A percentile compares a stretch with the other conserved stretches of the same genome.
Conservation (phyloP, 64 coral and sea anemone species). For the Astreopora myriophthalma region DNA sequence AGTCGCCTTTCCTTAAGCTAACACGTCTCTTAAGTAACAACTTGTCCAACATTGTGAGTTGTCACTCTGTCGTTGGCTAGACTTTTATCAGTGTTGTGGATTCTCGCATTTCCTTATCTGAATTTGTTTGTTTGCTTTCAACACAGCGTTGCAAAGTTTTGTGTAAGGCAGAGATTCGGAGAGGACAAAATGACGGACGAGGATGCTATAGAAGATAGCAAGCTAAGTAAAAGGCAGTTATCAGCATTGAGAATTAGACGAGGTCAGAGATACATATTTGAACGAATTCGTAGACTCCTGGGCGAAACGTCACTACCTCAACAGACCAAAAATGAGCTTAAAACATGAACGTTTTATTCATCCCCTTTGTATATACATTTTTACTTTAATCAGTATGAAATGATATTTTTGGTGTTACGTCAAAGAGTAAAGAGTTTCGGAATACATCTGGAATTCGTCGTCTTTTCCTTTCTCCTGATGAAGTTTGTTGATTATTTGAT, state of each 20-base stretch:
- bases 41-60: no score
- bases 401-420: no score
- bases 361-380: background rate
- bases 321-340: background rate
- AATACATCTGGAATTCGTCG: background rate
- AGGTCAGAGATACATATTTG: conserved; percentile 23
- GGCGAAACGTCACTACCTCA: background rate
- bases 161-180: conserved; percentile 8
- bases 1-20: no score
- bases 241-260: background rate
- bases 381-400: background rate
- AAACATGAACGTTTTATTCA: background rate
- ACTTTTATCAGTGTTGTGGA: no score
- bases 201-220: background rate
- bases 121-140: background rate
- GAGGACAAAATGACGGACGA: background rate
- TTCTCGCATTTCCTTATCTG: background rate
- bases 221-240: conserved; percentile 9
- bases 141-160: conserved; percentile 11
- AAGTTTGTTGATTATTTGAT: no score
- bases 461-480: no score
- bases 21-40: background rate
- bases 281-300: conserved; percentile 11
- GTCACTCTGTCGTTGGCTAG: no score
- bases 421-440: background rate